Percentiles rank a stretch among this genome's conserved stretches.
phyloP scores from a whole-genome alignment of 2,888 invertebrate species.

The Hypsopygia costalis region DNA sequence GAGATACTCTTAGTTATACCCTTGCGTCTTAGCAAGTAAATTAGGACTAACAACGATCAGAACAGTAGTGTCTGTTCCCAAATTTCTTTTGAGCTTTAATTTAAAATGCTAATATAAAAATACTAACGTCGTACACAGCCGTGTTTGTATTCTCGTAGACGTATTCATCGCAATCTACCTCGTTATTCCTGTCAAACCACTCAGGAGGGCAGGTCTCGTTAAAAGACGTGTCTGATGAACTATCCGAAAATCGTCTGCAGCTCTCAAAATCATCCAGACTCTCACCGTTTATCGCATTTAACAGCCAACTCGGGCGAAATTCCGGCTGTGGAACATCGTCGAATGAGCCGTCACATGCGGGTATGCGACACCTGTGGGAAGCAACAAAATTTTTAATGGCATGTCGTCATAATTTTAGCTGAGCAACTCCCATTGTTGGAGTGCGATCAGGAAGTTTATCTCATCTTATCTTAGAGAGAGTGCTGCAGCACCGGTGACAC shows the following conservation, averaged over 20 bases:
- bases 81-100: too few relatives aligned
- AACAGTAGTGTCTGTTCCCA: too few relatives aligned
- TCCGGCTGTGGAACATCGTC: constrained; percentile 28
- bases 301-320: constrained; percentile 49
- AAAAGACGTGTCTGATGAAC: constrained; percentile 17
- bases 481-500: too few relatives aligned
- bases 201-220: constrained; percentile 44
- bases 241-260: constrained; percentile 46
- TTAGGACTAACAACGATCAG: too few relatives aligned
- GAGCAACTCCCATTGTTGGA: too few relatives aligned
- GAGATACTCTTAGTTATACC: too few relatives aligned
- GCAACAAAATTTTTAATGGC: too few relatives aligned
- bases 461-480: too few relatives aligned
- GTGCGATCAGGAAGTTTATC: too few relatives aligned
- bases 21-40: too few relatives aligned
- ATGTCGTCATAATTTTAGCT: too few relatives aligned
- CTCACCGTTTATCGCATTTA: constrained; percentile 49
- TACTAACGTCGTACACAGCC: constrained; percentile 66
- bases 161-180: constrained; percentile 39
- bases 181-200: constrained; percentile 42
- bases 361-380: constrained; percentile 47
- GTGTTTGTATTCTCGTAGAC: constrained; percentile 57
- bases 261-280: constrained; percentile 41
- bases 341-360: constrained; percentile 45
- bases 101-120: neutral